Evolutionary conservation across 2,797 vertebrate genomes (phyloP).

Genomic region (Heterohyrax brucei): DNA sequence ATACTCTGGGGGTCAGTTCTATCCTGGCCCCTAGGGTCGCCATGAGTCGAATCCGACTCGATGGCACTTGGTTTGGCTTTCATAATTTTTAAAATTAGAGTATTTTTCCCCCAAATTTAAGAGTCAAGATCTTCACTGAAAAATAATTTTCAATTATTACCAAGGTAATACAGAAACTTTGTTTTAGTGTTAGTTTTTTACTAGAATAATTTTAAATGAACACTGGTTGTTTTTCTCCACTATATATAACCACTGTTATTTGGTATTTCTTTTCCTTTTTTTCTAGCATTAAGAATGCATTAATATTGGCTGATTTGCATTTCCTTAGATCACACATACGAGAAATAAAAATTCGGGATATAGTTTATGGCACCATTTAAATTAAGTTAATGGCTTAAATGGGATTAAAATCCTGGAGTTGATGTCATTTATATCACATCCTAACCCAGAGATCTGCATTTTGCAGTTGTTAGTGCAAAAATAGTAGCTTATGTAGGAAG

Average conservation of each 20-base stretch:
- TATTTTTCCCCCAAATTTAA: neutral
- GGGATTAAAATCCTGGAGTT: neutral
- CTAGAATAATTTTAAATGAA: conserved; percentile 34
- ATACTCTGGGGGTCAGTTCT: no score
- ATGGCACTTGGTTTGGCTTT: neutral
- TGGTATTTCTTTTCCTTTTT: conserved; percentile 43
- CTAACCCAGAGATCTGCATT: neutral
- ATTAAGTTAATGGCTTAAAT: conserved; percentile 45
- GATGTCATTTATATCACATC: neutral
- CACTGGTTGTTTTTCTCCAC: conserved; percentile 19
- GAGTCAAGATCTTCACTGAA: neutral
- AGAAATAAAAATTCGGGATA: conserved; percentile 12
- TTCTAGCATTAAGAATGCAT: conserved; percentile 29
- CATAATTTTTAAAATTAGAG: neutral
- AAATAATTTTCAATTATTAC: conserved; percentile 52
- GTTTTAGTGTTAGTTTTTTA: conserved; percentile 27
- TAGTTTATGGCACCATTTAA: neutral
- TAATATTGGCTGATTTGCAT: neutral
- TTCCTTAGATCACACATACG: neutral
- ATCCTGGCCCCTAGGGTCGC: no score
- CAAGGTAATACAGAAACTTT: neutral
- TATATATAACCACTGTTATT: neutral
- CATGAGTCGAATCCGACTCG: no score
- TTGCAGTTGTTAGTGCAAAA: neutral
- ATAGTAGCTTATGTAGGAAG: neutral